Percentiles rank a stretch among this genome's conserved stretches.
Evolutionary conservation across 2,797 vertebrate species (phyloP).

Genomic region (Aldrovandia affinis): DNA sequence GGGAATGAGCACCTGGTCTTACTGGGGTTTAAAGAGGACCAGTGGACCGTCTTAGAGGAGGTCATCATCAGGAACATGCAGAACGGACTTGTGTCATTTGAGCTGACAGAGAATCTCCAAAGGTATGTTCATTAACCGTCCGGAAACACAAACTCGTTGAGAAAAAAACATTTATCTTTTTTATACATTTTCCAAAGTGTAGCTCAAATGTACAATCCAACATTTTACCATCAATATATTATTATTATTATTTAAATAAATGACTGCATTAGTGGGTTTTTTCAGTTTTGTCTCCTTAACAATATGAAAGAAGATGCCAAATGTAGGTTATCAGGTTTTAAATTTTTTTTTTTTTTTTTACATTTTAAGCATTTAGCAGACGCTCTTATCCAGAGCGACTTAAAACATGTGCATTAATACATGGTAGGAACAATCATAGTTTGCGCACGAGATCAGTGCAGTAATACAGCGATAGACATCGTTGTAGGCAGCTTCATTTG

Average conservation of each 20-base stretch:
- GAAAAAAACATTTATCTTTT: not conserved
- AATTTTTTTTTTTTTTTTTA: not conserved
- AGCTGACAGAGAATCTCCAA: slow-evolving; percentile 77
- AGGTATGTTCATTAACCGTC: slow-evolving; percentile 68
- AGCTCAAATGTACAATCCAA: no score
- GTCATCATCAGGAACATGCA: slow-evolving; percentile 69
- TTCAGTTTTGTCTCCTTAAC: not conserved
- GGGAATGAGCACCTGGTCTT: slow-evolving; percentile 70
- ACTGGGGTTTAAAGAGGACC: slow-evolving; percentile 75
- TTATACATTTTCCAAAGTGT: not conserved
- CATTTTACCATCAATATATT: no score
- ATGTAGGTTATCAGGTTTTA: no score
- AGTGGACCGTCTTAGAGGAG: slow-evolving; percentile 79
- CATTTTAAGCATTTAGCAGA: no score
- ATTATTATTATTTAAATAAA: no score
- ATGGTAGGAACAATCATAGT: no score
- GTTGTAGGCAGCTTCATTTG: no score
- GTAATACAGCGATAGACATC: no score
- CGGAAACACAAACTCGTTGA: not conserved
- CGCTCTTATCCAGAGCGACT: no score
- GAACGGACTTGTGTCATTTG: slow-evolving; percentile 83
- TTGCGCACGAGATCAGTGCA: no score
- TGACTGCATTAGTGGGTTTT: not conserved
- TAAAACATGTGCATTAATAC: no score
- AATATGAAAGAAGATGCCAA: no score